A percentile compares a stretch with the other conserved stretches of the same genome.
Conservation (phyloP, 2,113 vertebrate genomes). For the Thamnophis sirtalis region DNA sequence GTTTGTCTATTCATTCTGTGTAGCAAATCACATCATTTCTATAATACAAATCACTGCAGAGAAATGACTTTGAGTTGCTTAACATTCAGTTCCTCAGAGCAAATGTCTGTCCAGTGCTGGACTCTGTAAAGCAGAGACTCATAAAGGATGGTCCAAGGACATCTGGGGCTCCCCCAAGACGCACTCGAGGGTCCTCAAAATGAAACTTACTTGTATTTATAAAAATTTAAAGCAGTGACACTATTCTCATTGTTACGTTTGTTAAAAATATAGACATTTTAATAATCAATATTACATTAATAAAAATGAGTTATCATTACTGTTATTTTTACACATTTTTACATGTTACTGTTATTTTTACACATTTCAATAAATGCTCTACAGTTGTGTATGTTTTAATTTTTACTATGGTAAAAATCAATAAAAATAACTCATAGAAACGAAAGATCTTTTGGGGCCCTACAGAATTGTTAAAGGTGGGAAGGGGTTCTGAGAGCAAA, state of each 20-base stretch:
- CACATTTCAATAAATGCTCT: not conserved
- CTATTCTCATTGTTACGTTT: not conserved
- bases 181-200: not conserved
- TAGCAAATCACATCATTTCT: not conserved
- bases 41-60: not conserved
- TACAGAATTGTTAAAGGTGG: not conserved
- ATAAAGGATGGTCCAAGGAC: not conserved
- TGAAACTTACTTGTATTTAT: not conserved
- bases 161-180: not conserved
- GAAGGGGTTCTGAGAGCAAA: not conserved
- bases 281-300: not conserved
- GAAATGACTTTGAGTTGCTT: not conserved
- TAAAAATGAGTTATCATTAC: not conserved
- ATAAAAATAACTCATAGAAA: not conserved
- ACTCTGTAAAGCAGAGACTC: not conserved
- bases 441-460: not conserved
- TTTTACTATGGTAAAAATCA: not conserved
- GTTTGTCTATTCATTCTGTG: not conserved
- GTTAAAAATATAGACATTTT: not conserved
- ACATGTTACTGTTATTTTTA: not conserved
- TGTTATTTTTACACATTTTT: not conserved
- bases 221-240: not conserved
- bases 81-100: not conserved
- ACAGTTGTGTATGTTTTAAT: not conserved
- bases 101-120: not conserved